Conservation (phyloP, 2,113 vertebrate genomes). For the Ceyx margarethae region DNA sequence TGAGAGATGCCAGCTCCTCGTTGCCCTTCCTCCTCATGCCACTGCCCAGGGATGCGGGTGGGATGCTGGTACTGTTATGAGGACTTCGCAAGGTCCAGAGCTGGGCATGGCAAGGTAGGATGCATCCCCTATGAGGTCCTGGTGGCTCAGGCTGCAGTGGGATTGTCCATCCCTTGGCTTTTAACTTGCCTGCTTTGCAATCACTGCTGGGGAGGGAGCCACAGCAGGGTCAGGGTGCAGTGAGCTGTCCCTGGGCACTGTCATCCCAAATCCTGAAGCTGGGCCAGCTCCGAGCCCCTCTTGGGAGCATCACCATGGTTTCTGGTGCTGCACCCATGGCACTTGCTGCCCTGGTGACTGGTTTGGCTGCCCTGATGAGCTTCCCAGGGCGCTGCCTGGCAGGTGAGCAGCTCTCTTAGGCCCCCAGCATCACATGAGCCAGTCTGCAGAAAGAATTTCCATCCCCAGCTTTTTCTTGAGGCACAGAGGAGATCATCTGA, state of each 20-base stretch:
- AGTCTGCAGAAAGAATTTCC: background rate
- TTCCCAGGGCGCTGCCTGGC: background rate
- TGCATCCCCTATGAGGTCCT: background rate
- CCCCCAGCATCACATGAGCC: rapidly evolving
- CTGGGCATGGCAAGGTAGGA: background rate
- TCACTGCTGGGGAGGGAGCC: background rate
- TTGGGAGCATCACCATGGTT: background rate
- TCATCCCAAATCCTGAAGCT: background rate
- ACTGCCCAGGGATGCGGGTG: rapidly evolving
- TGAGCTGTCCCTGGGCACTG: background rate
- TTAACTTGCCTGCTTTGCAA: background rate
- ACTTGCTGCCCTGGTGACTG: too few species aligned
- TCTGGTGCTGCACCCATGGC: rapidly evolving
- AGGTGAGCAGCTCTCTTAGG: background rate
- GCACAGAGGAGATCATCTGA: background rate
- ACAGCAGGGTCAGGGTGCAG: rapidly evolving
- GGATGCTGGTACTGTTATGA: background rate
- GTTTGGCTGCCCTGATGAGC: background rate
- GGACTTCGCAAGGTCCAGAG: background rate
- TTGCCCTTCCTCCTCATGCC: background rate
- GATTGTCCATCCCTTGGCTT: background rate
- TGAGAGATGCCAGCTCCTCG: rapidly evolving
- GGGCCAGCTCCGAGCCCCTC: background rate
- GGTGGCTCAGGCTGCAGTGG: background rate
- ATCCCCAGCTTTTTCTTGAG: background rate